phyloP scores from a whole-genome alignment of 2,888 invertebrate species.

The Tenthredo amoena region DNA sequence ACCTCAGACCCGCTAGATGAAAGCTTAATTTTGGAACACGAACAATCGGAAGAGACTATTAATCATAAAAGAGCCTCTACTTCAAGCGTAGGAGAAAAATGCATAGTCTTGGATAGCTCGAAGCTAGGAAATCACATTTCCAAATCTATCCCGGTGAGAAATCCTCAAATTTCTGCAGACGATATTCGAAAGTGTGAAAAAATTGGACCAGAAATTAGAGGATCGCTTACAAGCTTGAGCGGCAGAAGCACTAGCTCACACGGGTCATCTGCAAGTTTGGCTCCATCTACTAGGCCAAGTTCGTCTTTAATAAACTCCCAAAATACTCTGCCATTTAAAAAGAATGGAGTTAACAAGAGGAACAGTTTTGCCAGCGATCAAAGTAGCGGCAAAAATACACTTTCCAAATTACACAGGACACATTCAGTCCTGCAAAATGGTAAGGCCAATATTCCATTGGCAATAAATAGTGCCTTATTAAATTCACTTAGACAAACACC shows the following conservation, averaged over 20 bases:
- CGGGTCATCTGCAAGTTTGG: constrained; percentile 62
- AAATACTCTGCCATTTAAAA: constrained; percentile 64
- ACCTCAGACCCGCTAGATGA: constrained; percentile 30
- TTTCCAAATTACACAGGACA: constrained; percentile 67
- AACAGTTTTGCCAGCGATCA: constrained; percentile 60
- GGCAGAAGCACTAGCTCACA: constrained; percentile 67
- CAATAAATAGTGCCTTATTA: constrained; percentile 72
- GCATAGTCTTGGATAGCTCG: constrained; percentile 68
- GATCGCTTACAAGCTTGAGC: constrained; percentile 68
- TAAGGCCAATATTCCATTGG: constrained; percentile 74
- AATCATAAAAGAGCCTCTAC: constrained; percentile 65
- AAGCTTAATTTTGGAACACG: constrained; percentile 25
- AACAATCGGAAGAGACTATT: background rate
- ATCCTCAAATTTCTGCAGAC: constrained; percentile 69
- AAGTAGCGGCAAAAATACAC: constrained; percentile 58
- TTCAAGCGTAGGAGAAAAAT: constrained; percentile 69
- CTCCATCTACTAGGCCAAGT: constrained; percentile 70
- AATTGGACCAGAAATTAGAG: constrained; percentile 60
- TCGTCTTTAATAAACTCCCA: constrained; percentile 71
- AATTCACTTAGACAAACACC: constrained; percentile 72
- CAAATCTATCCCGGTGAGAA: constrained; percentile 66
- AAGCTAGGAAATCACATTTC: constrained; percentile 58
- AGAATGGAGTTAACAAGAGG: constrained; percentile 56
- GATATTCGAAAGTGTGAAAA: constrained; percentile 66
- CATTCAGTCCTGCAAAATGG: constrained; percentile 69